Base-by-base conservation (phyloP, 2,888 invertebrate genomes). In the Anarsia innoxiella region DNA sequence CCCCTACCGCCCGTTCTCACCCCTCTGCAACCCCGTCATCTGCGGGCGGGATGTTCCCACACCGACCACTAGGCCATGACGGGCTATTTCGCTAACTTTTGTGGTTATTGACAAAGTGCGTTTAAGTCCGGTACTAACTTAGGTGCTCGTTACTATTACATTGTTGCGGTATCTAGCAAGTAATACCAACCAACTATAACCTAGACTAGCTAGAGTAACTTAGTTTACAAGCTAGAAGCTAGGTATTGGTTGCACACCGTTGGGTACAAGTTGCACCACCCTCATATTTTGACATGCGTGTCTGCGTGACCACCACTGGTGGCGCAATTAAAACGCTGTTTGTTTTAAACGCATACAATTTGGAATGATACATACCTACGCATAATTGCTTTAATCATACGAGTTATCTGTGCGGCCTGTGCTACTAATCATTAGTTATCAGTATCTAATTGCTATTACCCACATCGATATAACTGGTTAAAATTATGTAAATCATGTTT, bases 81-180 rank as follows among this genome's bases (percentile, higher is more conserved):
- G 59, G 55, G 51, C 53, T 58, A 68, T 68, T 79, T 77, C 54
- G 79, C 76, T 70, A 71, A 72, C 60, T 71, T 75, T 47, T n/a
- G 50, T 45, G 48, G 50, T 51, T 48, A 48, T 51, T 50, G 52
- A 48, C 53, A 47, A 56, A 67, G 63, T 58, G 57, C 59, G 50
- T 51, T 53, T 46, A 37, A 41, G 40, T 35, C n/a, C n/a, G n/a
- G n/a, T n/a, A n/a, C n/a, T n/a, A n/a, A n/a, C n/a, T n/a, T n/a
- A n/a, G n/a, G n/a, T n/a, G n/a, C n/a, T n/a, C n/a, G n/a, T n/a
- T n/a, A n/a, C n/a, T n/a, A n/a, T n/a, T n/a, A n/a, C n/a, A n/a
- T n/a, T n/a, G n/a, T n/a, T n/a, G n/a, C n/a, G n/a, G n/a, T n/a
- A n/a, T n/a, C n/a, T n/a, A n/a, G n/a, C n/a, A n/a, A n/a, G n/a